These are phyloP conservation scores for Halisarca cf. caerulea DNA, from an alignment of 37 sponge, comb jelly and placozoan species.

Conservation along the genomic window DNA sequence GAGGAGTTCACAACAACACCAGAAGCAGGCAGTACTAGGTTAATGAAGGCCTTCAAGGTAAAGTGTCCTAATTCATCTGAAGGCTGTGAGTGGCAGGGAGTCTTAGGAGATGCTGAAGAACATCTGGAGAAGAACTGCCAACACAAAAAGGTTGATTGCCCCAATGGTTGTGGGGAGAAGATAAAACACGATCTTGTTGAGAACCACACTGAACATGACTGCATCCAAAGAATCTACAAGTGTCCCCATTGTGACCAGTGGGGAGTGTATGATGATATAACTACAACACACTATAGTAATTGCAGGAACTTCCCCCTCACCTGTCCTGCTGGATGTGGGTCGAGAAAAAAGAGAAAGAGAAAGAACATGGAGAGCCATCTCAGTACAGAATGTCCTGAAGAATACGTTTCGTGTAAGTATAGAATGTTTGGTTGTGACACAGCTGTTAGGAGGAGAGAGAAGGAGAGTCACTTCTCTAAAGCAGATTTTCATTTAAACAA, in stretches of 20 bases:
- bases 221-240: no score
- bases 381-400: neutral
- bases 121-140: neutral
- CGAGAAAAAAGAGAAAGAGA: neutral
- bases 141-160: neutral
- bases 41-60: neutral
- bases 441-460: neutral
- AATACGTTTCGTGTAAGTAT: conserved; percentile 44
- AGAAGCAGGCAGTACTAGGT: neutral
- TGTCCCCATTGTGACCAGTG: no score
- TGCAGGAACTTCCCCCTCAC: conserved; percentile 31
- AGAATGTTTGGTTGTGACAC: conserved; percentile 47
- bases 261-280: no score
- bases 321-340: conserved; percentile 42
- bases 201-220: no score
- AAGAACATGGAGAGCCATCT: conserved; percentile 16
- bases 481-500: neutral
- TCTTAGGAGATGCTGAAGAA: conserved; percentile 9
- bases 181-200: neutral
- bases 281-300: neutral
- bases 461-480: neutral
- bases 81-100: conserved; percentile 45
- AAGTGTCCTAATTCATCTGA: conserved; percentile 1
- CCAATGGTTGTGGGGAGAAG: neutral
- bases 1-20: neutral